Conservation (phyloP, 1,140 invertebrate species). For the Drosophila eugracilis region DNA sequence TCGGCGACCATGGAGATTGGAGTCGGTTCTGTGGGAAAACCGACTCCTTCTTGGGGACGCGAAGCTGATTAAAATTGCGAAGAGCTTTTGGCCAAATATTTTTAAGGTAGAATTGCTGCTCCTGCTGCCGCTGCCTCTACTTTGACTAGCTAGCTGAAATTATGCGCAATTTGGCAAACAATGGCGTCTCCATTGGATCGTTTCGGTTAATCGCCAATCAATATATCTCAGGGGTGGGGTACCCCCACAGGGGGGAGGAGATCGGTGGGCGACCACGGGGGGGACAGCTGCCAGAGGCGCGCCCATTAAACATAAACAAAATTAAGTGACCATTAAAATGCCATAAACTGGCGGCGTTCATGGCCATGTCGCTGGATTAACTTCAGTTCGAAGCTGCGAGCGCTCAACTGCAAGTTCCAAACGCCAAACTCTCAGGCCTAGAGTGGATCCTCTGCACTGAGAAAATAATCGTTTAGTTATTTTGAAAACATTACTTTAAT, state of each 20-base stretch:
- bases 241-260: background rate
- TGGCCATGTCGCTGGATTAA: slow-evolving; percentile 69
- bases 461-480: background rate
- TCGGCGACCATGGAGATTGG: slow-evolving; percentile 1
- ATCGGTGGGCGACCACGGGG: slow-evolving; percentile 1
- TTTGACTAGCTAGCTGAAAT: slow-evolving; percentile 49
- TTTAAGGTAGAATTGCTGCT: slow-evolving; percentile 1
- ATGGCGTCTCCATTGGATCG: slow-evolving; percentile 55
- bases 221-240: slow-evolving; percentile 51
- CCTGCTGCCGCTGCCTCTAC: slow-evolving; percentile 11
- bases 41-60: slow-evolving; percentile 16
- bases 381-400: slow-evolving; percentile 25
- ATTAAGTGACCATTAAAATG: slow-evolving; percentile 85
- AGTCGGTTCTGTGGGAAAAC: slow-evolving; percentile 58
- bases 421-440: background rate
- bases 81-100: slow-evolving; percentile 54
- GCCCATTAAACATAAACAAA: slow-evolving; percentile 84
- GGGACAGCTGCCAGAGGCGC: slow-evolving; percentile 71
- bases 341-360: slow-evolving; percentile 84
- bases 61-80: slow-evolving; percentile 62
- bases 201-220: slow-evolving; percentile 80
- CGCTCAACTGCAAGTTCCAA: slow-evolving; percentile 13
- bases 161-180: slow-evolving; percentile 77
- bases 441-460: slow-evolving; percentile 21
- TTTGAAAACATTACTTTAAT: too few relatives aligned